Percentiles rank a stretch among this genome's conserved stretches.
Conservation (phyloP, 2,113 vertebrate genomes). For the Puntigrus tetrazona region DNA sequence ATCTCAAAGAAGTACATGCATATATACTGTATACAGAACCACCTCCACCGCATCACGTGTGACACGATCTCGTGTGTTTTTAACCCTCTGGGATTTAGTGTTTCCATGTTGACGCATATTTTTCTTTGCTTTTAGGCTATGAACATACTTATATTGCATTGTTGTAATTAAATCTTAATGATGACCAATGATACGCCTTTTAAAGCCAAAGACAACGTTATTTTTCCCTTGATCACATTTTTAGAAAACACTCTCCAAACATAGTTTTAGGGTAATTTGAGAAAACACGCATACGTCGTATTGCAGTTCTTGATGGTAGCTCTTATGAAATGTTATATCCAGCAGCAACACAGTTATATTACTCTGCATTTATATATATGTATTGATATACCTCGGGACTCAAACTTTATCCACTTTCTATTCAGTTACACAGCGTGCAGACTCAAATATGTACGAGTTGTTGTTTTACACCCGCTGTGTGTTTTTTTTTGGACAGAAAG, state of each 20-base stretch:
- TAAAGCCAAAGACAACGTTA: too few relatives aligned
- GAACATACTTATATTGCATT: not conserved
- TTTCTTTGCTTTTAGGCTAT: not conserved
- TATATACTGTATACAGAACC: conserved; percentile 30
- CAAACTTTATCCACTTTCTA: not conserved
- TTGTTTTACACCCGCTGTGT: conserved; percentile 9
- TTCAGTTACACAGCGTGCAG: not conserved
- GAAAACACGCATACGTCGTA: not conserved
- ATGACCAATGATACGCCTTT: too few relatives aligned
- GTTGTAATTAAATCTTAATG: not conserved
- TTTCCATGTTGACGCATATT: not conserved
- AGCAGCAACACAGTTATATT: not conserved
- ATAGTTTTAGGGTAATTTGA: not conserved
- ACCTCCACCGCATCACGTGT: not conserved
- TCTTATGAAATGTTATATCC: not conserved
- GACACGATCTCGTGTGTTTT: not conserved
- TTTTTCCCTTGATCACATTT: too few relatives aligned
- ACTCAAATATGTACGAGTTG: not conserved
- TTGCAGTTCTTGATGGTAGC: not conserved
- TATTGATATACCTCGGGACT: too few relatives aligned
- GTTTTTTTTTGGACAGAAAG: conserved; percentile 2
- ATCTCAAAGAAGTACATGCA: conserved; percentile 17
- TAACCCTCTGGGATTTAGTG: not conserved
- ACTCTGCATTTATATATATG: too few relatives aligned
- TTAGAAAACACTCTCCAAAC: not conserved